Evolutionary conservation across 1,140 invertebrate species (phyloP).

Genomic region (Dysdera silvatica): DNA sequence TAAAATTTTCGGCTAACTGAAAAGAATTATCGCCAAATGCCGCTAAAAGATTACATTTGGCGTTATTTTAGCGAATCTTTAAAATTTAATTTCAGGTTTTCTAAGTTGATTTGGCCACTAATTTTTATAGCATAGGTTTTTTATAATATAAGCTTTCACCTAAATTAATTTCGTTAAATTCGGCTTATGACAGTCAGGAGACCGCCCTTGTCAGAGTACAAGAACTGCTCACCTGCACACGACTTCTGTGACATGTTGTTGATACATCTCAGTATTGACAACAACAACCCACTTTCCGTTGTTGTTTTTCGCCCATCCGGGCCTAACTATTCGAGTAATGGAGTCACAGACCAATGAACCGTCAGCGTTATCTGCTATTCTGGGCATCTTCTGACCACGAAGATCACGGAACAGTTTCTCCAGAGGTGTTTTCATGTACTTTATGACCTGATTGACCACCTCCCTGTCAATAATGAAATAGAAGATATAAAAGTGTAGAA

Average conservation of each 20-base stretch:
- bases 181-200: no score
- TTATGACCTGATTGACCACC: conserved; percentile 28
- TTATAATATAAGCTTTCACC: no score
- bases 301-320: conserved; percentile 37
- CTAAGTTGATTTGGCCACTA: no score
- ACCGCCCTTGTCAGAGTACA: no score
- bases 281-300: conserved; percentile 37
- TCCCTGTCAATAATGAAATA: conserved; percentile 13
- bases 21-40: no score
- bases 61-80: no score
- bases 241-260: conserved; percentile 37
- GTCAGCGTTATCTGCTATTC: conserved; percentile 31
- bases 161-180: no score
- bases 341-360: conserved; percentile 37
- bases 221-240: conserved; percentile 32
- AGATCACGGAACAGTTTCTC: conserved; percentile 36
- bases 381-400: conserved; percentile 30
- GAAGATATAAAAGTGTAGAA: neutral
- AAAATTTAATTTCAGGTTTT: no score
- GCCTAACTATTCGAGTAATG: conserved; percentile 34
- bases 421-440: conserved; percentile 38
- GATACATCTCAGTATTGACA: conserved; percentile 36
- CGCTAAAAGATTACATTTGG: no score
- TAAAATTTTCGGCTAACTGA: no score
- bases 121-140: no score